These are phyloP conservation scores for Silvanus unidentatus DNA, from an alignment of 2,888 invertebrate genomes.

Conservation along the genomic window DNA sequence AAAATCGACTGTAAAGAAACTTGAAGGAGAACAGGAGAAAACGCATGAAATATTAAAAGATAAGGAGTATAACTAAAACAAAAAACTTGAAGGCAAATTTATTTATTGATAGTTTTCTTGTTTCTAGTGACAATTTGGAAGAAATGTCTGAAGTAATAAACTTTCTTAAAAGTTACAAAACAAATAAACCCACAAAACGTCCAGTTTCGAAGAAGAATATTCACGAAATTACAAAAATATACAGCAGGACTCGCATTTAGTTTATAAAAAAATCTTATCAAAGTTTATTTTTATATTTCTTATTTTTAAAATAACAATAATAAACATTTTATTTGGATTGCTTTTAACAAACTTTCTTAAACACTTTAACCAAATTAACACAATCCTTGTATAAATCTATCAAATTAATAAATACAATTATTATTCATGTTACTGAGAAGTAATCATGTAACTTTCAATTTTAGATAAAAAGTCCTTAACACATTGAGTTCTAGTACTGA, in stretches of 20 bases:
- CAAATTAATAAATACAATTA: too few relatives aligned
- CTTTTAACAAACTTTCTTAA: not conserved
- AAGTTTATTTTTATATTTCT: too few relatives aligned
- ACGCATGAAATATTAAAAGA: conserved; percentile 12
- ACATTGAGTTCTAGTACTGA: too few relatives aligned
- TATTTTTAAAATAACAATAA: too few relatives aligned
- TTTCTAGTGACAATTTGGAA: not conserved
- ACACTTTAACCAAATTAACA: conserved; percentile 8
- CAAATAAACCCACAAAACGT: not conserved
- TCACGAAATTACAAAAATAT: not conserved
- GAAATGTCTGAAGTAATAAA: not conserved
- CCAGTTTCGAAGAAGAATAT: not conserved
- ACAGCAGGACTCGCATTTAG: not conserved
- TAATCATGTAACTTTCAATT: too few relatives aligned
- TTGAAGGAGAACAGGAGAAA: conserved; percentile 14
- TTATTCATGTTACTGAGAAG: too few relatives aligned
- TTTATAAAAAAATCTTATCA: too few relatives aligned
- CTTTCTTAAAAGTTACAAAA: not conserved
- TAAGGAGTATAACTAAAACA: too few relatives aligned
- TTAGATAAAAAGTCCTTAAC: too few relatives aligned
- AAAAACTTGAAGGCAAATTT: too few relatives aligned
- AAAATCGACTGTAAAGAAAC: conserved; percentile 11
- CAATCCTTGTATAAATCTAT: conserved; percentile 3
- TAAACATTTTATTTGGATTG: not conserved
- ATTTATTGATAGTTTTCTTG: too few relatives aligned